phyloP scores from a whole-genome alignment of 1,140 invertebrate genomes.

The Lepidurus packardi region DNA sequence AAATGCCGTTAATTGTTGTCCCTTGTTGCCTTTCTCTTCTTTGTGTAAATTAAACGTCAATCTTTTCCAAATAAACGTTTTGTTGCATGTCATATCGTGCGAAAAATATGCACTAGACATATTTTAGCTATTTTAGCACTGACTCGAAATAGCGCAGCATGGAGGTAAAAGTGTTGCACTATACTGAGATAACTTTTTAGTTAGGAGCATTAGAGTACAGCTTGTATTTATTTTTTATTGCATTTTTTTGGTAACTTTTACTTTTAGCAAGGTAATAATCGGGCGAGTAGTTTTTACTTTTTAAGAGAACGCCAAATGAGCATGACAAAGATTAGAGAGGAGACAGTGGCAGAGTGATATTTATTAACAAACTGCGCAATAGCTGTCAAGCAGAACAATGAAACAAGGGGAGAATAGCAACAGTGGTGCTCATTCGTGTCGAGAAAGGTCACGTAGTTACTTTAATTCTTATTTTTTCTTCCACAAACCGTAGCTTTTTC shows the following conservation, averaged over 20 bases:
- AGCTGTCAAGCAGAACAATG: slow-evolving; percentile 21
- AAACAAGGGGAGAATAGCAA: background rate
- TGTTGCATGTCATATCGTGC: background rate
- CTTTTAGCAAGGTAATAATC: background rate
- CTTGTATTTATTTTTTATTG: too few species aligned
- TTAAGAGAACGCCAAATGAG: background rate
- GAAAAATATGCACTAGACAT: too few species aligned
- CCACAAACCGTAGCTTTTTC: background rate
- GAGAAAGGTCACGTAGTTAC: background rate
- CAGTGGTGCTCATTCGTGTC: slow-evolving; percentile 1
- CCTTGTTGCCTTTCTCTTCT: background rate
- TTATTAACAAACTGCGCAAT: slow-evolving; percentile 13
- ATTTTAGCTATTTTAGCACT: too few species aligned
- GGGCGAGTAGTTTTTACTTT: background rate
- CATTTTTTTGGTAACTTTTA: too few species aligned
- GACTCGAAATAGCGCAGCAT: too few species aligned
- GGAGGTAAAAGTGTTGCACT: too few species aligned
- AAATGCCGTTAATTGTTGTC: background rate
- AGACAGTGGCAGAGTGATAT: background rate
- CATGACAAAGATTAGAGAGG: slow-evolving; percentile 4
- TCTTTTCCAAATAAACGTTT: background rate
- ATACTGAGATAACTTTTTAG: too few species aligned
- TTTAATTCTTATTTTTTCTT: background rate
- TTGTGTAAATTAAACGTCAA: background rate
- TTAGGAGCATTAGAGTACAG: too few species aligned